These are phyloP conservation scores for Phenacoccus solenopsis DNA, from an alignment of 1,140 invertebrate species.

Conservation along the genomic window DNA sequence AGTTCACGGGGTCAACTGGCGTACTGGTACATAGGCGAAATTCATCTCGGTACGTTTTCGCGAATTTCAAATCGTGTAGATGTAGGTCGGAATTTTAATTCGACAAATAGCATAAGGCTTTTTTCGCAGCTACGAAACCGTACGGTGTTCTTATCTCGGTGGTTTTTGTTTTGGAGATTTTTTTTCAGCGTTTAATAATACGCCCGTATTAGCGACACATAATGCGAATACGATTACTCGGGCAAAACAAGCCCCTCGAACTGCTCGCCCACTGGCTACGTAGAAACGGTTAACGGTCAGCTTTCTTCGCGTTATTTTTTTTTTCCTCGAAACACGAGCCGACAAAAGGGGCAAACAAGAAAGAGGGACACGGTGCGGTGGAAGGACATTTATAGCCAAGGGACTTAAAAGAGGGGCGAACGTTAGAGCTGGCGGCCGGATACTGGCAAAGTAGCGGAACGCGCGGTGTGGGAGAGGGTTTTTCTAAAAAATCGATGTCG, in stretches of 20 bases:
- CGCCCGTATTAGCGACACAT: not conserved
- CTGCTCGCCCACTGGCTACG: not conserved
- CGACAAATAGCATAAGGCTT: not conserved
- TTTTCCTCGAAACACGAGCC: not conserved
- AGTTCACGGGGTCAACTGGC: not conserved
- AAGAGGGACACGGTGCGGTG: slow-evolving; percentile 7
- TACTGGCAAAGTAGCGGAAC: not conserved
- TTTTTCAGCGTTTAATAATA: not conserved
- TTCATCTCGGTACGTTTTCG: not conserved
- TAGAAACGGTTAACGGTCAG: not conserved
- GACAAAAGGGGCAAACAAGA: not conserved
- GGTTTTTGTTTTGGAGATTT: not conserved
- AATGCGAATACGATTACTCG: not conserved
- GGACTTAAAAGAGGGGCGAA: slow-evolving; percentile 14
- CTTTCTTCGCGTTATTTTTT: not conserved
- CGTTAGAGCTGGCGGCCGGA: slow-evolving; percentile 1
- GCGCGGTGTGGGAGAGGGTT: not conserved
- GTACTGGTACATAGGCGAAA: too few species aligned
- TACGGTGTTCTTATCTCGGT: not conserved
- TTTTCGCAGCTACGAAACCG: too few species aligned
- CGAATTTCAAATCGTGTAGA: not conserved
- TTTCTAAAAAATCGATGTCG: slow-evolving; percentile 16
- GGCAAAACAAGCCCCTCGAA: not conserved
- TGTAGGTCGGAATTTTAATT: not conserved
- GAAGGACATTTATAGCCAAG: slow-evolving; percentile 16